phyloP scores from a whole-genome alignment of 2,797 vertebrate genomes.

The Ispidina picta region DNA sequence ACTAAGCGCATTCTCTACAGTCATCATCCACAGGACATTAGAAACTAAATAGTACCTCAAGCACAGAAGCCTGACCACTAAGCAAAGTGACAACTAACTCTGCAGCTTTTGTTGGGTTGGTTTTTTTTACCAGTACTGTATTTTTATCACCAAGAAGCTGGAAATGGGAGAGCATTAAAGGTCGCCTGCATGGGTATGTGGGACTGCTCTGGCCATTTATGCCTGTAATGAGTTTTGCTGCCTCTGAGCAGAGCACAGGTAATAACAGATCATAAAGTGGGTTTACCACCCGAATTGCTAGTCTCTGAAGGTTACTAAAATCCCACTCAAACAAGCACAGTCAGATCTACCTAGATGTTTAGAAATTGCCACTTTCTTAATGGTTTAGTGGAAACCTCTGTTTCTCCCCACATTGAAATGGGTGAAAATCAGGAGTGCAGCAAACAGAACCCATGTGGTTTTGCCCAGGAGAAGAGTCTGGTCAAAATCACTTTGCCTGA shows the following conservation, averaged over 20 bases:
- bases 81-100: neutral
- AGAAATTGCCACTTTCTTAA: neutral
- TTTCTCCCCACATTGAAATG: neutral
- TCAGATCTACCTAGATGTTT: neutral
- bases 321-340: neutral
- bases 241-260: conserved; percentile 21
- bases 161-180: conserved; percentile 12
- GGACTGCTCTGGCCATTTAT: neutral
- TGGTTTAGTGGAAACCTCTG: neutral
- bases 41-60: neutral
- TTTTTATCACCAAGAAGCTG: neutral
- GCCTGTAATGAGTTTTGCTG: conserved; percentile 10
- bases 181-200: neutral
- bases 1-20: neutral
- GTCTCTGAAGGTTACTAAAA: conserved; percentile 26
- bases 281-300: conserved; percentile 38
- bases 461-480: neutral
- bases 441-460: neutral
- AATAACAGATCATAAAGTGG: conserved; percentile 35
- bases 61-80: neutral
- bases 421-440: neutral
- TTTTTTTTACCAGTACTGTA: neutral
- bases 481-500: neutral
- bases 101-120: neutral
- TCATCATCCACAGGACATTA: neutral